Base-by-base conservation (phyloP, 2,797 vertebrate species). In the Halcyon leucocephala region DNA sequence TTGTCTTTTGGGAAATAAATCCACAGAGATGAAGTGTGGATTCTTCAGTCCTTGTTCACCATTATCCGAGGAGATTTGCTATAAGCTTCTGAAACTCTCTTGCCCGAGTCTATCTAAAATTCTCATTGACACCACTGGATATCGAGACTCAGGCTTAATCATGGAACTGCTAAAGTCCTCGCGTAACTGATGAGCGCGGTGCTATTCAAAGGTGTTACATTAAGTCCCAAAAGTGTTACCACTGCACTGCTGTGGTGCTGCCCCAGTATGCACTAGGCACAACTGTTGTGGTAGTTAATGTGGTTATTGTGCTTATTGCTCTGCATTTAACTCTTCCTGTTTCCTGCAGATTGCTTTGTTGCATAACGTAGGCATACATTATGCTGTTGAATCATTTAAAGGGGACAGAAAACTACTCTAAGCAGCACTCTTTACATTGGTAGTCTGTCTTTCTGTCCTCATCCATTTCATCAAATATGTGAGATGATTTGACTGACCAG, bases 361-460 rank as follows among this genome's bases (percentile, higher is more conserved):
- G 24, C 3, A 0, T 76, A 26, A 15, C 6, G 14, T 3, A 46
- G 5, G 3, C 8, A 26, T 26, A 26, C 3, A 6, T n/a, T 48
- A 15, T 41, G 15, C 5, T 61, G 10, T 31, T 37, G 9, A 44
- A 25, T 51, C 33, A 9, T 67, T 55, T 42, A 31, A 76, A 69
- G 5, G 14, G 29, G 12, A 51, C 52, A 31, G 31, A 46, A 70
- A 42, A 62, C 15, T 31, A 19, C 20, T 1, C 22, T 21, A 24
- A 77, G 13, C 13, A 73, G 8, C 4, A 11, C 10, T 71, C 9
- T 61, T 60, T 88, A 33, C 19, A 3, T 25, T 49, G 35, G 8
- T 49, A 49, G 18, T 28, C 65, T 70, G 29, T 65, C 31, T 62
- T 87, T 61, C 2, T 16, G 0, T 62, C 17, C 42, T 70, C 37